Evolutionary conservation across 2,888 invertebrate genomes (phyloP), one percentile per base, ranked within the genome.

Genomic region (Eupithecia exiguata): DNA sequence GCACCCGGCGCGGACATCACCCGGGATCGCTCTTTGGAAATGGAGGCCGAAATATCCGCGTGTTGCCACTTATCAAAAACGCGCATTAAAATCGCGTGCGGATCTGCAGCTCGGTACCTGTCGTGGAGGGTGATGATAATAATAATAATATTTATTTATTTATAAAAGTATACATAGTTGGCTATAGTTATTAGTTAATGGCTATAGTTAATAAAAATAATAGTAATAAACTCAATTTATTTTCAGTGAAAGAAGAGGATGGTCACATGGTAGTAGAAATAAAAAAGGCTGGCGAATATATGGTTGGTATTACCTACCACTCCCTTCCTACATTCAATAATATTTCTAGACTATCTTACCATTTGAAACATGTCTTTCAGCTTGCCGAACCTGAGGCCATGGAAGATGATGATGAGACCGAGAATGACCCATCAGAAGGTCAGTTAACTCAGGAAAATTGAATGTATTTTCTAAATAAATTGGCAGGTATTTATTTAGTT

Each of bases 191-290:
- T n/a, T n/a, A n/a, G n/a, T n/a, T n/a, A n/a, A n/a, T n/a, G n/a
- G n/a, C n/a, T n/a, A n/a, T n/a, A n/a, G n/a, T n/a, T n/a, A n/a
- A n/a, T n/a, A n/a, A n/a, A n/a, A n/a, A n/a, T n/a, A n/a, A n/a
- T n/a, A n/a, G n/a, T n/a, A n/a, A 36, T 53, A 46, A 46, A 18
- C 18, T n/a, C 2, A n/a, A 40, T 40, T 40, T 40, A 14, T 43
- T 88, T 90, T 70, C 87, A 94, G 94, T 93, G 5, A 93, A 91
- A 87, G 92, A 93, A 81, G 89, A 89, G 77, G 89, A 86, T 18
- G 93, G 87, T 71, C 89, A 93, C 63, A 92, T 94, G 92, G 85
- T 94, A 14, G 90, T 94, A 30, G 92, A 94, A 87, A 91, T 94
- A 71, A 93, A 92, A 77, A 93, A 94, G 83, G 80, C 91, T 21